Conservation (phyloP, 2,888 invertebrate species). For the Halocaridina rubra region DNA sequence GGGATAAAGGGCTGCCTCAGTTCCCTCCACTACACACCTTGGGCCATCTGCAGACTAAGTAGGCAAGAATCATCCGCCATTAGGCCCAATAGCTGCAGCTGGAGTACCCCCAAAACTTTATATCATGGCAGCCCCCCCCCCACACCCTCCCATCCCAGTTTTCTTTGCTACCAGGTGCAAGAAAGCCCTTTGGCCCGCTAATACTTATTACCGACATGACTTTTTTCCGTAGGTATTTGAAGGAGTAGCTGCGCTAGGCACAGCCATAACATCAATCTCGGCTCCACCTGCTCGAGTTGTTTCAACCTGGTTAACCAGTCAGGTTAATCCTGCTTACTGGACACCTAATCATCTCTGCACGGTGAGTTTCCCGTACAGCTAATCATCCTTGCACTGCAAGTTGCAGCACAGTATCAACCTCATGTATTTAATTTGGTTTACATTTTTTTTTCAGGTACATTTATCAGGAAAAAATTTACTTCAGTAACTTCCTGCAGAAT, state of each 20-base stretch:
- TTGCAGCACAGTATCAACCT: no score
- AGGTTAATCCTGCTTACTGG: conserved; percentile 84
- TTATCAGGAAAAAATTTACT: no score
- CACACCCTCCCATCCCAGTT: not conserved
- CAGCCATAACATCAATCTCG: conserved; percentile 76
- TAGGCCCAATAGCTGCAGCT: no score
- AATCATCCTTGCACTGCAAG: no score
- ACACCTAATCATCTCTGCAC: conserved; percentile 77
- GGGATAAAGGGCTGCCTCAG: no score
- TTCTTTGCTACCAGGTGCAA: not conserved
- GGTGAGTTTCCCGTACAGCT: conserved; percentile 73
- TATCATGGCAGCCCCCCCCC: not conserved
- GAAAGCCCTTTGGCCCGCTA: not conserved
- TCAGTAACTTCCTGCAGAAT: no score
- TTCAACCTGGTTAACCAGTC: conserved; percentile 81
- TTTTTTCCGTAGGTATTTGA: conserved; percentile 77
- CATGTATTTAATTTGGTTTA: no score
- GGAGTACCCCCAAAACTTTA: no score
- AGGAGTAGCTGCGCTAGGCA: conserved; percentile 75
- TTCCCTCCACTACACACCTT: no score
- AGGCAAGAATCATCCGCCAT: no score
- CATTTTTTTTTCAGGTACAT: no score
- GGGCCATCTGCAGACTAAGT: no score
- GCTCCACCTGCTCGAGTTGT: conserved; percentile 79
- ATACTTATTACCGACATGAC: conserved; percentile 54